A percentile compares a stretch with the other conserved stretches of the same genome.
These are phyloP conservation scores for Scophthalmus maximus DNA, from an alignment of 2,113 vertebrate species.

Conservation along the genomic window DNA sequence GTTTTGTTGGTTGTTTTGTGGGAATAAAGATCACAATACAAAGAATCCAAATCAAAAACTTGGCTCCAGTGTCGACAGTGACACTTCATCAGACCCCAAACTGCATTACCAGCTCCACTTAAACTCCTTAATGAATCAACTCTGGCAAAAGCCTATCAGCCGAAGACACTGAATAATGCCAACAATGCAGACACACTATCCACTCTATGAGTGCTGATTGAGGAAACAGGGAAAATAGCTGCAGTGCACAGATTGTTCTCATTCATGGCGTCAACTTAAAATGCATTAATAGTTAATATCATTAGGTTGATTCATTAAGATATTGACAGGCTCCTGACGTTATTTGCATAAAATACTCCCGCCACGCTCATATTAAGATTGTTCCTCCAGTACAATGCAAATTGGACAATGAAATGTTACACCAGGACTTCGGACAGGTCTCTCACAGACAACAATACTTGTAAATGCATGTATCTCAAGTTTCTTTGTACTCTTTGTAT, in stretches of 20 bases:
- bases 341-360: conserved; percentile 7
- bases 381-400: conserved; percentile 28
- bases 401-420: conserved; percentile 57
- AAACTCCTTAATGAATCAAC: conserved; percentile 79
- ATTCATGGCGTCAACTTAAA: conserved; percentile 27
- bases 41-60: conserved; percentile 30
- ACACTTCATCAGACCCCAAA: conserved; percentile 71
- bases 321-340: background rate
- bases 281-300: conserved; percentile 23
- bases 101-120: conserved; percentile 73
- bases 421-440: conserved; percentile 27
- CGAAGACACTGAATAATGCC: conserved; percentile 77
- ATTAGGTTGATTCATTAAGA: conserved; percentile 20
- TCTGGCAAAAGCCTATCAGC: conserved; percentile 75
- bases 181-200: conserved; percentile 71
- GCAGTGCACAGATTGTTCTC: conserved; percentile 31
- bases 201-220: conserved; percentile 72
- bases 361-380: background rate
- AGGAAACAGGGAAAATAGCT: conserved; percentile 47
- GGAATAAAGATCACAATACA: conserved; percentile 1
- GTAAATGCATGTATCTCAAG: conserved; percentile 63
- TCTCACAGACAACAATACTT: conserved; percentile 60
- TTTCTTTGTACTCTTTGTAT: conserved; percentile 76
- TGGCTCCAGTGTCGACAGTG: conserved; percentile 48
- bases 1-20: background rate